Percentiles rank a stretch among this genome's conserved stretches.
Conservation (phyloP, 2,797 vertebrate species). For the Choloepus didactylus region DNA sequence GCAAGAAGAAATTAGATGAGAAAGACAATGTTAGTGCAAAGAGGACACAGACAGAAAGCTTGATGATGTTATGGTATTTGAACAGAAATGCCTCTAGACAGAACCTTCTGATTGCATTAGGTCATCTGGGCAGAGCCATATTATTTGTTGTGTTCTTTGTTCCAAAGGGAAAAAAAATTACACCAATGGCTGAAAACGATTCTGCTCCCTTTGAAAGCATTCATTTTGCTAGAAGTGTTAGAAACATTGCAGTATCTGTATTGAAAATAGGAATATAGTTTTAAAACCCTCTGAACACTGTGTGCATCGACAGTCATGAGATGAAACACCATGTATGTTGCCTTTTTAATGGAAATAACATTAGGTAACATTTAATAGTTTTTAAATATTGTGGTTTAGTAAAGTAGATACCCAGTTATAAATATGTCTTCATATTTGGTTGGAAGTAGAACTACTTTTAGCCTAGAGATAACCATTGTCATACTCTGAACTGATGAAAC, state of each 20-base stretch:
- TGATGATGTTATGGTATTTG: conserved; percentile 93
- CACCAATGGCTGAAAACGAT: conserved; percentile 57
- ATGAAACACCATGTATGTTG: too few relatives aligned
- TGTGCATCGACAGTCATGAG: too few relatives aligned
- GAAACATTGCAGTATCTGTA: too few relatives aligned
- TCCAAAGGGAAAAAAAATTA: conserved; percentile 80
- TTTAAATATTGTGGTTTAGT: conserved; percentile 66
- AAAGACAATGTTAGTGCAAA: conserved; percentile 75
- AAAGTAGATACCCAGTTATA: conserved; percentile 83
- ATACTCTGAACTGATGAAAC: conserved; percentile 87
- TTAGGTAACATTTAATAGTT: too few relatives aligned
- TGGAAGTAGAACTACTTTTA: conserved; percentile 80
- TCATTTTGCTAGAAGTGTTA: too few relatives aligned
- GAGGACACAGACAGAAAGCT: conserved; percentile 84
- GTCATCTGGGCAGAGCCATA: conserved; percentile 81
- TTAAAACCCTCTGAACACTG: too few relatives aligned
- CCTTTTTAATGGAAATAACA: too few relatives aligned
- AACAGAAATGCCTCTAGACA: conserved; percentile 59
- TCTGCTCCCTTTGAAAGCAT: too few relatives aligned
- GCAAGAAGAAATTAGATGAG: conserved; percentile 92
- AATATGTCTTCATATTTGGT: conserved; percentile 84
- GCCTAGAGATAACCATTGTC: conserved; percentile 89
- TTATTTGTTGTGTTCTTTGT: conserved; percentile 79
- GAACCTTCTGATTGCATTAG: conserved; percentile 37
- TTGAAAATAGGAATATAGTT: too few relatives aligned